phyloP scores from a whole-genome alignment of 2,888 invertebrate genomes.

The Agriopis leucophaearia region DNA sequence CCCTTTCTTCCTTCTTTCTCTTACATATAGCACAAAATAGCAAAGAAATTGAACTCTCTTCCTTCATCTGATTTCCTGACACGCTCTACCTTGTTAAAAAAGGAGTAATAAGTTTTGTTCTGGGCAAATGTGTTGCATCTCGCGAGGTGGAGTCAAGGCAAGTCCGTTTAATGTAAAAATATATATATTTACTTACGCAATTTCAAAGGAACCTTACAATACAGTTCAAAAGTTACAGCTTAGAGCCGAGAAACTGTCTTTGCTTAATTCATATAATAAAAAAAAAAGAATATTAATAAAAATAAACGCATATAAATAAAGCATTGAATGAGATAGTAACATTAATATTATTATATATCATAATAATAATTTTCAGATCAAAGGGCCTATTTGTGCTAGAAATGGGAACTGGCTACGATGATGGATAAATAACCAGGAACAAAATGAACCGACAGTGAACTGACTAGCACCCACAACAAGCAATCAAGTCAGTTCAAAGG shows the following conservation, averaged over 20 bases:
- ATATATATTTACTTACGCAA: background rate
- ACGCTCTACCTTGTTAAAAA: too few species aligned
- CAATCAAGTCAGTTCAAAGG: conserved; percentile 20
- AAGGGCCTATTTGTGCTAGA: conserved; percentile 20
- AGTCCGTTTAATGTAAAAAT: background rate
- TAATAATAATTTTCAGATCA: conserved; percentile 14
- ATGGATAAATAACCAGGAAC: conserved; percentile 30
- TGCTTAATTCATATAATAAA: too few species aligned
- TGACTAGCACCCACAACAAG: conserved; percentile 3
- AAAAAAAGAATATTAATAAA: background rate
- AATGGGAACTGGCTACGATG: conserved; percentile 13
- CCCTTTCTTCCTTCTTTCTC: too few species aligned
- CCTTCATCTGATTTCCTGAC: too few species aligned
- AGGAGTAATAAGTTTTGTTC: too few species aligned
- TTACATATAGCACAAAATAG: too few species aligned
- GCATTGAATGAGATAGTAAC: conserved; percentile 8
- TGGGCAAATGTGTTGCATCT: too few species aligned
- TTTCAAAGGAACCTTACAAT: background rate
- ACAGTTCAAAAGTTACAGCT: background rate
- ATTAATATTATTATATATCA: conserved; percentile 1
- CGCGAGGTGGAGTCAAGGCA: background rate
- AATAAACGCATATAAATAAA: conserved; percentile 7
- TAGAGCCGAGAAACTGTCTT: too few species aligned
- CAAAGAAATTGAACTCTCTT: too few species aligned
- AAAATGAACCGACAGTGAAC: background rate